Percentiles rank a stretch among this genome's conserved stretches.
phyloP scores from a whole-genome alignment of 2,888 invertebrate species.

The Bimastos eiseni region DNA sequence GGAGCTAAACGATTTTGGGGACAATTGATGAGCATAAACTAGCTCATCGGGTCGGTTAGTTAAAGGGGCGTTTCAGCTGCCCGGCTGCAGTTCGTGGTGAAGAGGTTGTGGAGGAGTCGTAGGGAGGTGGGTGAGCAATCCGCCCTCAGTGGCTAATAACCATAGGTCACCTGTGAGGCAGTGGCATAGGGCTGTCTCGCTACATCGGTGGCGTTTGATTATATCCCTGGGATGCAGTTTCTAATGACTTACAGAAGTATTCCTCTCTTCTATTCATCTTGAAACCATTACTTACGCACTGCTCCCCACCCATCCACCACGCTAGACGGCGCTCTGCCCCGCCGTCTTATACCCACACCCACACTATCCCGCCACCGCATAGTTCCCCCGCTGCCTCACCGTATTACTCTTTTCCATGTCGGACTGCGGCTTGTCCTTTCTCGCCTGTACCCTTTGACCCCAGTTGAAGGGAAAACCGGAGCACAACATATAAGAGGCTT shows the following conservation, averaged over 20 bases:
- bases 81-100: no score
- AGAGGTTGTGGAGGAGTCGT: background rate
- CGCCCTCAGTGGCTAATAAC: constrained; percentile 13
- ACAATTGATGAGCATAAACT: background rate
- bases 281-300: constrained; percentile 1
- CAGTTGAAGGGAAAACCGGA: background rate
- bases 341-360: background rate
- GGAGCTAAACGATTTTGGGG: constrained; percentile 9
- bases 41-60: background rate
- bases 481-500: no score
- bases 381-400: background rate
- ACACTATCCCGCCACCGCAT: background rate
- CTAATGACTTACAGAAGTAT: background rate
- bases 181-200: background rate
- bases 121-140: background rate
- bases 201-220: background rate
- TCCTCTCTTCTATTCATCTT: constrained; percentile 6
- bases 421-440: background rate
- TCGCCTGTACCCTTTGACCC: constrained; percentile 13
- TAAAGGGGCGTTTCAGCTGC: background rate
- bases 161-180: background rate
- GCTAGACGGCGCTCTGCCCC: background rate
- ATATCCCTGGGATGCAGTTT: background rate
- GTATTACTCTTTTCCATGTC: background rate
- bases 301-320: background rate